Base-by-base conservation (phyloP, 2,888 invertebrate genomes). In the Chirona hameri region DNA sequence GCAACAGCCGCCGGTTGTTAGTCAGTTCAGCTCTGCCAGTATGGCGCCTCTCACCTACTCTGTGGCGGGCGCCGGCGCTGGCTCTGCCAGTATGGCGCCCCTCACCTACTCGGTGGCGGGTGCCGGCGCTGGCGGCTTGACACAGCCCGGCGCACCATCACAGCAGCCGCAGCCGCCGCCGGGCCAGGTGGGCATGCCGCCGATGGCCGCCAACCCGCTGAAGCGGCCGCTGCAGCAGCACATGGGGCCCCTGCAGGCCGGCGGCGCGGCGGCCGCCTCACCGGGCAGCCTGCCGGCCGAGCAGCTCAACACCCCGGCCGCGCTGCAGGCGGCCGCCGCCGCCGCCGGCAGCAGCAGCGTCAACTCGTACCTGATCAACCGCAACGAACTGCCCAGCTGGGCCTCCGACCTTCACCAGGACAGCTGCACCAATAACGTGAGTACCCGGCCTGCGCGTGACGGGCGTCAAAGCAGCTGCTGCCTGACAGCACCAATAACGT, bases 251-350 rank as follows among this genome's bases (percentile, higher is more conserved):
- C 52, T 15, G 52, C 84, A 84, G 84, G 57, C 87, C 48, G 89
- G 60, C 24, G n/a, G 7, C 88, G 88, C 81, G 52, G 60, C 24
- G 81, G 82, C 39, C 57, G 60, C 46, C 79, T 72, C 65, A 60
- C 81, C 81, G 55, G 79, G n/a, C 48, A 27, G 21, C 0, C 24
- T 76, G 46, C 7, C 24, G 5, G 18, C 27, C 84, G 60, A 87
- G 52, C 89, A 52, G 52, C 89, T 90, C 76, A 89, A 90, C 48
- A 89, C 90, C 85, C 89, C 90, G 81, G 90, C 89, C 84, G 87
- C 91, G 85, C 90, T 91, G 79, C 86, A 91, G 83, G 89, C 88
- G 88, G 83, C 89, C 88, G 88, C 82, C 7, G 60, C 21, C 57
- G 81, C 21, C 72, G 65, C 15, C 79, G 65, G 79, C 81, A 81